Evolutionary conservation across 2,797 vertebrate genomes (phyloP), one percentile per base, ranked within the genome.

Genomic region (Notoglanidium macrostoma): DNA sequence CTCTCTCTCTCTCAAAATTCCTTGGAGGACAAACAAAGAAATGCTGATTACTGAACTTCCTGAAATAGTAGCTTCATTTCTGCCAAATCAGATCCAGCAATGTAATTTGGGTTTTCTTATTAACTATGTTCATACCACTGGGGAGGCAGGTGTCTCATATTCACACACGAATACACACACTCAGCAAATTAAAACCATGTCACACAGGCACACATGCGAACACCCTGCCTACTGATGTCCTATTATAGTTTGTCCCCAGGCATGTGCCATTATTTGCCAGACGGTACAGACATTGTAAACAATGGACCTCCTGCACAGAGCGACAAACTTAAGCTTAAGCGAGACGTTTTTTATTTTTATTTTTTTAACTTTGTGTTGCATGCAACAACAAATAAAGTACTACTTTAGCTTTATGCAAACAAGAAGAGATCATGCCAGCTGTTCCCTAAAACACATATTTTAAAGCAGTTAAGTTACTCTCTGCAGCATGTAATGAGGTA

Each of bases 231-330:
- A 59, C 49, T 59, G 77, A 73, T 59, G 19, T 81, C 74, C 82
- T 32, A 57, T 85, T 85, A 88, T 78, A 7, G 2, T 82, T 15
- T 61, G 86, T 86, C 91, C 88, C 91, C 78, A 91, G 91, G 89
- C 89, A 89, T 87, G 89, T 81, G 88, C 78, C 89, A 90, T 93
- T 92, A 93, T 91, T 89, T 88, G 68, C 79, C 32, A 90, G 84
- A 84, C 85, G n/a, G 65, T 40, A 40, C 40, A 49, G 10, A 49
- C 65, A 49, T 14, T 84, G 26, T 51, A 44, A 72, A 67, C 40
- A 17, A 74, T 10, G 40, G 46, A 77, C 49, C 40, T 74, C 21
- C 59, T n/a, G 72, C 19, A 51, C n/a, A 44, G 29, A 51, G 55
- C 12, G 29, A 81, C 72, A 54, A 77, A 65, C 61, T 29, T 32